phyloP scores from a whole-genome alignment of 2,113 vertebrate genomes.

The Dipodomys merriami region DNA sequence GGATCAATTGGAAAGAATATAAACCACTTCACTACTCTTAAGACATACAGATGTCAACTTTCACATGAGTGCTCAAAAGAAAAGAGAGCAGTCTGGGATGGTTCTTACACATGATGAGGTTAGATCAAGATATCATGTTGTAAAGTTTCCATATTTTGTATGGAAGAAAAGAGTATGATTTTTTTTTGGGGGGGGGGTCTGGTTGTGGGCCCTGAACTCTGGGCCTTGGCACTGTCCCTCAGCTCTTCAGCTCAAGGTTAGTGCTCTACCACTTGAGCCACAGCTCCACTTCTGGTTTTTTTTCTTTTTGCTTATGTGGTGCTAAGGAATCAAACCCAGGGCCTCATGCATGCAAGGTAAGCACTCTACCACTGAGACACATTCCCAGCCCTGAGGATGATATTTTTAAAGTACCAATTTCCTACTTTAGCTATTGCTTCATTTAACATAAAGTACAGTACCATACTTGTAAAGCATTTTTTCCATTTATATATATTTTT shows the following conservation, averaged over 20 bases:
- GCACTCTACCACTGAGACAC: too few relatives aligned
- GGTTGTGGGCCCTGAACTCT: too few relatives aligned
- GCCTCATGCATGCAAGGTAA: too few relatives aligned
- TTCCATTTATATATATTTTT: background rate
- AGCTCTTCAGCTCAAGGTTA: too few relatives aligned
- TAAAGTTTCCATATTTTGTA: background rate
- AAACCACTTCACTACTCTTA: slow-evolving; percentile 44
- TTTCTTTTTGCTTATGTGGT: too few relatives aligned
- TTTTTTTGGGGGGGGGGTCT: too few relatives aligned
- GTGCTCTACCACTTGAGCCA: too few relatives aligned
- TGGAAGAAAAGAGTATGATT: background rate
- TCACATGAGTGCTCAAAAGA: background rate
- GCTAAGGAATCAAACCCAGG: too few relatives aligned
- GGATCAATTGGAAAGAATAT: slow-evolving; percentile 61
- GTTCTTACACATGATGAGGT: background rate
- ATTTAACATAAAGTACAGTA: background rate
- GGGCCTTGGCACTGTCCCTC: too few relatives aligned
- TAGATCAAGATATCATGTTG: background rate
- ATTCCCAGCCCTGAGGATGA: too few relatives aligned
- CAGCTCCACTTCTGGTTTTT: too few relatives aligned
- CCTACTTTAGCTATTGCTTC: background rate
- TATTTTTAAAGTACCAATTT: background rate
- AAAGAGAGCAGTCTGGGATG: background rate
- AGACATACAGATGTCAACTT: slow-evolving; percentile 5
- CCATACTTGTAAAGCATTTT: background rate